phyloP scores from a whole-genome alignment of 2,113 vertebrate species.

The Melanotaenia duboulayi region DNA sequence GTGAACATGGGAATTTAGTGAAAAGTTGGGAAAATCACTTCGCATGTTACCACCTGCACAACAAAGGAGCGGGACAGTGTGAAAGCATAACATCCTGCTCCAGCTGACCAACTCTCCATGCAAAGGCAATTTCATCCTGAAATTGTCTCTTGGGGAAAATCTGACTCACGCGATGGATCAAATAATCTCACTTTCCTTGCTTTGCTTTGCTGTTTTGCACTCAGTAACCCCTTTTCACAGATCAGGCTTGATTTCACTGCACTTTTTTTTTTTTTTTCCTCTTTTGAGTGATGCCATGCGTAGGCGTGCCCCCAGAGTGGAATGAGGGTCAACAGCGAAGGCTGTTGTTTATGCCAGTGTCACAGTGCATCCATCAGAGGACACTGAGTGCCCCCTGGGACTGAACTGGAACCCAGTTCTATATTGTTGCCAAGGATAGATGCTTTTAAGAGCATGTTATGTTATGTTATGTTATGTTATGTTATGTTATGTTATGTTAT shows the following conservation, averaged over 20 bases:
- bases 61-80: slow-evolving; percentile 46
- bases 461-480: not conserved
- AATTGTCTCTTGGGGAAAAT: slow-evolving; percentile 58
- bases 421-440: slow-evolving; percentile 28
- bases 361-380: slow-evolving; percentile 65
- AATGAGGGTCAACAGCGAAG: slow-evolving; percentile 60
- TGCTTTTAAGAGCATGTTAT: slow-evolving; percentile 29
- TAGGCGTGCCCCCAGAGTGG: slow-evolving; percentile 39
- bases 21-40: slow-evolving; percentile 62
- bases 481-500: not conserved
- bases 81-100: slow-evolving; percentile 52
- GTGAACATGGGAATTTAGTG: slow-evolving; percentile 53
- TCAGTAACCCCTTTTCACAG: slow-evolving; percentile 46
- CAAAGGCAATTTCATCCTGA: slow-evolving; percentile 48
- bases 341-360: slow-evolving; percentile 66
- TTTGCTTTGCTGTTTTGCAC: slow-evolving; percentile 50
- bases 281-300: slow-evolving; percentile 49
- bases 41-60: slow-evolving; percentile 47
- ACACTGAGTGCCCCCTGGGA: slow-evolving; percentile 45
- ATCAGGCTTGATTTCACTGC: slow-evolving; percentile 52
- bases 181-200: slow-evolving; percentile 52
- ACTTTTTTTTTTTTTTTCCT: slow-evolving; percentile 32
- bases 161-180: slow-evolving; percentile 59
- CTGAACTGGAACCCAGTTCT: slow-evolving; percentile 44
- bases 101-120: slow-evolving; percentile 23